phyloP scores from a whole-genome alignment of 2,797 vertebrate species.

The Scomberomorus guttatus region DNA sequence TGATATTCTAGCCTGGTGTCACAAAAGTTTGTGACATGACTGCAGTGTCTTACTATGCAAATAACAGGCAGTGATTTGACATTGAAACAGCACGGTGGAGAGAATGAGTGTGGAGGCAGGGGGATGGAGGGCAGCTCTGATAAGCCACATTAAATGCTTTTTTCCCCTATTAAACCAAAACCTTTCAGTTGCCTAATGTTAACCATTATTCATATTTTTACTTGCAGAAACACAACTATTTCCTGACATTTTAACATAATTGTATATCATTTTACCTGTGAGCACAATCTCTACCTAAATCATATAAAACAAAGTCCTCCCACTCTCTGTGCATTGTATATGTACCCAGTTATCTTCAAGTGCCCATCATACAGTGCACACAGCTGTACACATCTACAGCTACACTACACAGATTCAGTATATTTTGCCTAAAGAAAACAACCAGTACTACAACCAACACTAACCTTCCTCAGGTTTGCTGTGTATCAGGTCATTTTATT shows the following conservation, averaged over 20 bases:
- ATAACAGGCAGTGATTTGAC: slow-evolving; percentile 3
- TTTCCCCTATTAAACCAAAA: not conserved
- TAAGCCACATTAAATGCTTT: not conserved
- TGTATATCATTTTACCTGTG: not conserved
- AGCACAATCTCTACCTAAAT: too few species aligned
- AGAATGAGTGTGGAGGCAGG: not conserved
- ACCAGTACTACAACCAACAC: too few species aligned
- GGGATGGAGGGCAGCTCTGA: not conserved
- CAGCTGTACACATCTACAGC: too few species aligned
- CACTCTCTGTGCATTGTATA: not conserved
- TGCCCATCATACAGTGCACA: too few species aligned
- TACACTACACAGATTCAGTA: too few species aligned
- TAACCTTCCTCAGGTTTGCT: too few species aligned
- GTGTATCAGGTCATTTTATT: too few species aligned
- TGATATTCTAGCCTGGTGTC: slow-evolving; percentile 7
- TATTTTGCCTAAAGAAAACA: too few species aligned
- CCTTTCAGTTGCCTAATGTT: not conserved
- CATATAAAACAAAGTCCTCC: too few species aligned
- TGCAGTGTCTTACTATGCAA: not conserved
- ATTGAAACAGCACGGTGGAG: not conserved
- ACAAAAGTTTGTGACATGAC: slow-evolving; percentile 15
- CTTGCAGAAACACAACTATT: not conserved
- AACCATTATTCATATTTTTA: not conserved
- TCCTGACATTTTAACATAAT: not conserved
- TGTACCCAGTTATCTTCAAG: too few species aligned